Conservation (phyloP, 2,888 invertebrate species). For the Cerceris rybyensis region DNA sequence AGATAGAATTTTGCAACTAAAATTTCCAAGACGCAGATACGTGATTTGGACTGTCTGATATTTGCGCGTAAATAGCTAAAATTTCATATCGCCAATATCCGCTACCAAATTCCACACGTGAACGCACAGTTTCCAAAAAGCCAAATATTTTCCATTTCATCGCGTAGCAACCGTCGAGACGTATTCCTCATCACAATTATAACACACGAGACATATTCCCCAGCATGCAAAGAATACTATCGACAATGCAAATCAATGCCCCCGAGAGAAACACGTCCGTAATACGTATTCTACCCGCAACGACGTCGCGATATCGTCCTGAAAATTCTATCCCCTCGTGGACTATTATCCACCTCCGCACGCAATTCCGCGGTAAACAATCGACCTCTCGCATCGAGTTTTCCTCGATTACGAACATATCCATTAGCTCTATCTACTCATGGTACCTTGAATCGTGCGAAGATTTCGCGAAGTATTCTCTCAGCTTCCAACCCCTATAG, state of each 20-base stretch:
- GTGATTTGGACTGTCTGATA: too few relatives aligned
- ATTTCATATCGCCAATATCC: too few relatives aligned
- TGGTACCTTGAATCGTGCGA: not conserved
- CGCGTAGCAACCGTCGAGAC: too few relatives aligned
- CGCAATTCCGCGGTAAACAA: not conserved
- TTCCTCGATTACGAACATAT: not conserved
- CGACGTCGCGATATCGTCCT: not conserved
- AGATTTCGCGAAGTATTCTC: slow-evolving; percentile 13
- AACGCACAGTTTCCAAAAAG: too few relatives aligned
- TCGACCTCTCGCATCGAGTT: not conserved
- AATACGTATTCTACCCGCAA: not conserved
- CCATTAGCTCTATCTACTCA: not conserved
- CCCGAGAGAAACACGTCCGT: not conserved
- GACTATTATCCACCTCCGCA: slow-evolving; percentile 2
- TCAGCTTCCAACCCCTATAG: not conserved
- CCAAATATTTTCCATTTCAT: too few relatives aligned
- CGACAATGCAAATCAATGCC: not conserved
- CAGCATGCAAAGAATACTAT: too few relatives aligned
- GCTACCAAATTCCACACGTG: too few relatives aligned
- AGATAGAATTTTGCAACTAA: too few relatives aligned
- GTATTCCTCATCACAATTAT: too few relatives aligned
- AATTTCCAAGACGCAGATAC: too few relatives aligned
- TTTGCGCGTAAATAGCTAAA: too few relatives aligned
- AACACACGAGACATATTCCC: too few relatives aligned
- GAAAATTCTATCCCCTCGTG: slow-evolving; percentile 1